Evolutionary conservation across 2,888 invertebrate genomes (phyloP), one percentile per base, ranked within the genome.

Genomic region (Lasioglossum zephyrum): DNA sequence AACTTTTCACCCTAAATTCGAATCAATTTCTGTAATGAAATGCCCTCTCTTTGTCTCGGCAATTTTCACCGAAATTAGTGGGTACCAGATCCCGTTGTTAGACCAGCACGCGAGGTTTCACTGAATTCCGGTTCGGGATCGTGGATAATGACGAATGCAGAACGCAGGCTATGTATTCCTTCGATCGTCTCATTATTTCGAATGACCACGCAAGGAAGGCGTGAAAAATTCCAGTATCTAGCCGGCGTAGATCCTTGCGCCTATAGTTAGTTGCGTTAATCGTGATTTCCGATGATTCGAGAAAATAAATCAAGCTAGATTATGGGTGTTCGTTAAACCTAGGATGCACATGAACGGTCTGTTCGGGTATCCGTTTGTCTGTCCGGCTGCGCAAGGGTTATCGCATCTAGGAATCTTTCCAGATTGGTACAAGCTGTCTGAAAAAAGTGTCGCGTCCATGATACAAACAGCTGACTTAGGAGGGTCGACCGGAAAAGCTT

Each of bases 361-460:
- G 66, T 66, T 66, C 6, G 8, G 16, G 3, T 44, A 4, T 44
- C 44, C 49, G 22, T 49, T 22, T 49, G 49, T 22, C 18, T 22
- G 9, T 2, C 18, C 69, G n/a, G 41, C 4, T 22, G 44, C 41
- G 26, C n/a, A 41, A 70, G n/a, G 13, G 5, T 44, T 16, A 53
- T 57, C 8, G 53, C 4, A 2, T 31, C 26, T 39, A 9, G 31
- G 39, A 36, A 47, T 18, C 57, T 74, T 73, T 44, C 63, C 63
- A 79, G 74, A 79, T 79, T 73, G 49, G 66, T 79, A 77, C 69
- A 39, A 69, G 76, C 49, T 36, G 1, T 87, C 70, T 16, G 36
- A 60, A 77, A 73, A 84, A 53, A 49, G 44, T 75, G 39, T 31
- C 44, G 41, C 39, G 57, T 8, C 16, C 6, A 9, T 18, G 36